Base-by-base conservation (phyloP, 2,113 vertebrate genomes). In the Apteryx owenii region DNA sequence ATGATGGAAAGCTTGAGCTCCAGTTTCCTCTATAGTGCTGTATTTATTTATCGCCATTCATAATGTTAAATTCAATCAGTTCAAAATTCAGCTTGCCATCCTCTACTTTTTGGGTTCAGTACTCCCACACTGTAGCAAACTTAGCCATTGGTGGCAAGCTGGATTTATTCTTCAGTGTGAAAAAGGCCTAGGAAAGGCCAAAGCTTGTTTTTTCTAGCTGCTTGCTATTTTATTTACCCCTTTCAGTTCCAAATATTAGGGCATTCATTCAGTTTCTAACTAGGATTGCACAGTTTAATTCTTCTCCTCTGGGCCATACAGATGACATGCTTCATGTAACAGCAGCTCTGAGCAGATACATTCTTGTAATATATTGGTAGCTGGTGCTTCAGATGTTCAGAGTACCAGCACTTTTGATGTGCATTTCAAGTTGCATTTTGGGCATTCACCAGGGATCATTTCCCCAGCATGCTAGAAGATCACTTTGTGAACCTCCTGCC, bases 301-400 rank as follows among this genome's bases (percentile, higher is more conserved):
- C 95, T 96, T 88, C 81, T 96, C 95, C 94, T 97, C 95, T 97
- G 95, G 86, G 96, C 93, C 92, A 91, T 90, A 92, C 86, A 93
- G 86, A 96, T 93, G 95, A 97, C 91, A 95, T 88, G 89, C 91
- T 97, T 97, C 95, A 95, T 96, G 65, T 94, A 97, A 96, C 89
- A 70, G 19, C 90, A 96, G 89, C 95, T 97, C 81, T 65, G 85
- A 95, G 81, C 36, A 2, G 70, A 77, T 42, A 77, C 44, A 29
- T 94, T 81, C 89, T 78, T 1, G 14, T 86, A 95, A 97, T 93
- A 82, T 89, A 79, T 96, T 89, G 96, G 94, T 88, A 95, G 85
- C 85, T 89, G 38, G 54, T 76, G 68, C 81, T 87, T 88, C 90
- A 79, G 79, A 94, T 80, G 78, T 94, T 86, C 69, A 28, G 54